Evolutionary conservation across 2,113 vertebrate species (phyloP).

Genomic region (Tragelaphus strepsiceros): DNA sequence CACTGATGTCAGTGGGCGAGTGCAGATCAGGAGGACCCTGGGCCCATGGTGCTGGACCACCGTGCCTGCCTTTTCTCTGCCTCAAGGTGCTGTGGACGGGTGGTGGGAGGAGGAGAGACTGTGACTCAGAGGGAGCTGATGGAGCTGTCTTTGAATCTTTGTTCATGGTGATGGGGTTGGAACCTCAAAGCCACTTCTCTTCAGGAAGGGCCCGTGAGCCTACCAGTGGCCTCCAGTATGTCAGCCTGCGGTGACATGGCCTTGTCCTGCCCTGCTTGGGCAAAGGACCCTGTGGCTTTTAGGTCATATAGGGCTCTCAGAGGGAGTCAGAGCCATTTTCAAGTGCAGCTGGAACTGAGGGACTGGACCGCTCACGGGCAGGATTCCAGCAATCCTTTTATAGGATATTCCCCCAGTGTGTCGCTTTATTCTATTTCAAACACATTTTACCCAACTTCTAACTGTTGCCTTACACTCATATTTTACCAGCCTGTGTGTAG

Average conservation of each 20-base stretch:
- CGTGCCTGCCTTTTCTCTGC: not conserved
- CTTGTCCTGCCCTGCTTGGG: no score
- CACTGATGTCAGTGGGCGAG: fast-evolving
- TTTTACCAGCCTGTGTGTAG: not conserved
- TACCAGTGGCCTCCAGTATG: fast-evolving
- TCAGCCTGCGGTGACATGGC: no score
- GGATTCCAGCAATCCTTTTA: not conserved
- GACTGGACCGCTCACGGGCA: no score
- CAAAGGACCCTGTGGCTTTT: not conserved
- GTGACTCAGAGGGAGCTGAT: not conserved
- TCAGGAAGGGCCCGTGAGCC: not conserved
- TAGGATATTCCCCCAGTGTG: not conserved
- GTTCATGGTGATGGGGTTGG: not conserved
- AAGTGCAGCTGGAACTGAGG: not conserved
- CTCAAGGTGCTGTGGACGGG: fast-evolving
- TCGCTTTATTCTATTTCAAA: fast-evolving
- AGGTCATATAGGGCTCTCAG: not conserved
- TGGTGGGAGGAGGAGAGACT: not conserved
- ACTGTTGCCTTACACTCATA: not conserved
- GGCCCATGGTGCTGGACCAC: fast-evolving
- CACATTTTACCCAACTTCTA: not conserved
- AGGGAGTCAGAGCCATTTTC: not conserved
- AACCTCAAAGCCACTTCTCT: not conserved
- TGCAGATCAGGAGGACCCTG: not conserved
- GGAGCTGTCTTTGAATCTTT: not conserved